These are phyloP conservation scores for Oreochromis spilurus DNA, from an alignment of 2,113 vertebrate species.

Conservation along the genomic window DNA sequence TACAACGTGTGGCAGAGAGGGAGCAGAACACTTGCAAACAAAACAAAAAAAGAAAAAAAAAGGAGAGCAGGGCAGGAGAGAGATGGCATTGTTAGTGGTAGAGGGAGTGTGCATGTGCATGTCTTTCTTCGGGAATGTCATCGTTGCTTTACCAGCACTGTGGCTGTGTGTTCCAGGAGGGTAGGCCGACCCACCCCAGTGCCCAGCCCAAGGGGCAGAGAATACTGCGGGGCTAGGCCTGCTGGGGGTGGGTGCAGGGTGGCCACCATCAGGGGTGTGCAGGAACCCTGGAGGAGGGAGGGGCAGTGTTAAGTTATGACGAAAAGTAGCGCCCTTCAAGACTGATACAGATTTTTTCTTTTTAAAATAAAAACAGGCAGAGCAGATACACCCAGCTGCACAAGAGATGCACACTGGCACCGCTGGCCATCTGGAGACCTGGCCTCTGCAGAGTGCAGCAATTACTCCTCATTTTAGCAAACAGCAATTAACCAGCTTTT, in stretches of 20 bases:
- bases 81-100: slow-evolving; percentile 50
- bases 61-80: slow-evolving; percentile 6
- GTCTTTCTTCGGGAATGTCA: slow-evolving; percentile 16
- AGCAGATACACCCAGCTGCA: neutral
- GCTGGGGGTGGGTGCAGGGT: slow-evolving; percentile 97
- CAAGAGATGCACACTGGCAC: neutral
- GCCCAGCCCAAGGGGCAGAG: slow-evolving; percentile 94
- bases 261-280: slow-evolving; percentile 99
- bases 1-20: neutral
- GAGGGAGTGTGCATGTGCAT: slow-evolving; percentile 12
- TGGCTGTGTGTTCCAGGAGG: slow-evolving; percentile 98
- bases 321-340: slow-evolving; percentile 18
- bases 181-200: slow-evolving; percentile 92
- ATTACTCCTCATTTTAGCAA: neutral
- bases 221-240: slow-evolving; percentile 96
- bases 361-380: neutral
- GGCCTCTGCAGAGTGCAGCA: neutral
- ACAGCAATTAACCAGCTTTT: neutral
- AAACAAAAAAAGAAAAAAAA: neutral
- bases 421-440: slow-evolving; percentile 10
- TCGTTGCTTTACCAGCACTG: slow-evolving; percentile 92
- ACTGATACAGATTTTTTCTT: neutral
- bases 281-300: slow-evolving; percentile 91
- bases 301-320: slow-evolving; percentile 50
- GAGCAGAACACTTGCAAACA: neutral